Percentiles rank a stretch among this genome's conserved stretches.
These are phyloP conservation scores for Lycodopsis pacificus DNA, from an alignment of 2,797 vertebrate genomes.

Conservation along the genomic window DNA sequence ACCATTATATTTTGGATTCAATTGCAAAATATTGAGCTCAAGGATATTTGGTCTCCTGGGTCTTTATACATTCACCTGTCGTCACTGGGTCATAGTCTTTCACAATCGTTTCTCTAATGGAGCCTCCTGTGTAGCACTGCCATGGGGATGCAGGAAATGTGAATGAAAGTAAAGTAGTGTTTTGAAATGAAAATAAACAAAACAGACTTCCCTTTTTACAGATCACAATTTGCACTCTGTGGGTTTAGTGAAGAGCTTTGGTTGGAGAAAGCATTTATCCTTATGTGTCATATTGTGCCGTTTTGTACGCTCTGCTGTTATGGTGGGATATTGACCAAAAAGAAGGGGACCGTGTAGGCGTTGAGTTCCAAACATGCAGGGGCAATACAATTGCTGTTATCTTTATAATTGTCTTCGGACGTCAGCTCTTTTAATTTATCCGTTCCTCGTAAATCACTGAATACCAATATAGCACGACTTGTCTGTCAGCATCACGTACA, in stretches of 20 bases:
- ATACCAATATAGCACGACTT: neutral
- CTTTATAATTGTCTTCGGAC: neutral
- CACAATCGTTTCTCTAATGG: slow-evolving; percentile 41
- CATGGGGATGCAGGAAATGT: slow-evolving; percentile 20
- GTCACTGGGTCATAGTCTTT: slow-evolving; percentile 17
- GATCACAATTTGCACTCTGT: slow-evolving; percentile 2
- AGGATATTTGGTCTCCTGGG: slow-evolving; percentile 26
- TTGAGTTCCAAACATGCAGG: neutral
- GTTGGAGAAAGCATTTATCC: neutral
- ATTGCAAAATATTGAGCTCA: slow-evolving; percentile 44
- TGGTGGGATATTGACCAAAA: neutral
- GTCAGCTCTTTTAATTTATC: neutral
- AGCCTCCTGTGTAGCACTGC: slow-evolving; percentile 16
- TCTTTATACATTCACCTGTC: slow-evolving; percentile 43
- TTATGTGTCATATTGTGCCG: slow-evolving; percentile 8
- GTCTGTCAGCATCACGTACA: neutral
- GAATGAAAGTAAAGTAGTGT: slow-evolving; percentile 22
- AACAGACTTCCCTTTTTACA: slow-evolving; percentile 1
- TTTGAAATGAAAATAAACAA: slow-evolving; percentile 20
- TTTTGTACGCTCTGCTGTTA: slow-evolving; percentile 20
- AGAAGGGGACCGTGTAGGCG: neutral
- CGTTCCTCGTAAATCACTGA: neutral
- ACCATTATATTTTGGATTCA: slow-evolving; percentile 43
- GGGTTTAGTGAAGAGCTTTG: neutral
- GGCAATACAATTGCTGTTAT: neutral